Evolutionary conservation across 2,113 vertebrate species (phyloP).

Genomic region (Galeopterus variegatus): DNA sequence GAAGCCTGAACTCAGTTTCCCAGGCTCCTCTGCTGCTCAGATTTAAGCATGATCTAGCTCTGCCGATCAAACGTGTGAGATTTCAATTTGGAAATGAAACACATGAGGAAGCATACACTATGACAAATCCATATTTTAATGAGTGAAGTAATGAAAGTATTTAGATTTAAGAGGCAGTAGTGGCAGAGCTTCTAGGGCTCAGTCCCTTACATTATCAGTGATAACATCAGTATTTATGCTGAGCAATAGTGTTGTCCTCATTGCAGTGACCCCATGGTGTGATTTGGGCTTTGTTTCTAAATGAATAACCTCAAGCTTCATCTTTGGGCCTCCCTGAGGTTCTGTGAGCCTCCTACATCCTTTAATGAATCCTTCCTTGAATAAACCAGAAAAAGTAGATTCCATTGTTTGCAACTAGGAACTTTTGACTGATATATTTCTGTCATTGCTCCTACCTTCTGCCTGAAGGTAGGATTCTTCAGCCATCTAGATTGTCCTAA

Average conservation of each 20-base stretch:
- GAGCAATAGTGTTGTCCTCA: neutral
- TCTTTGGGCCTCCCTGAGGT: neutral
- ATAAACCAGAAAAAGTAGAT: neutral
- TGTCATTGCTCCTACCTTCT: neutral
- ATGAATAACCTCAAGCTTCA: neutral
- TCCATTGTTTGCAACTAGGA: neutral
- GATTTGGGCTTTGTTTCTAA: neutral
- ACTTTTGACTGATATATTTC: neutral
- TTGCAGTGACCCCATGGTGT: neutral
- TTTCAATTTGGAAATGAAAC: neutral
- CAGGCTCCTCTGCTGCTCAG: neutral
- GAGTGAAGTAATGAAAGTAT: neutral
- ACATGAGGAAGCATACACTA: neutral
- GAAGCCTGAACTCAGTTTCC: neutral
- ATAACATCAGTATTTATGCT: neutral
- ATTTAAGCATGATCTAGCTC: neutral
- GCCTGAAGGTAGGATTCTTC: neutral
- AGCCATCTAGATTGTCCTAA: neutral
- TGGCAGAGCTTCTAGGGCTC: neutral
- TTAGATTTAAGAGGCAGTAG: neutral
- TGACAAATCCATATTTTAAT: neutral
- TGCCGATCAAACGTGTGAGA: neutral
- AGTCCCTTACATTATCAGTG: neutral
- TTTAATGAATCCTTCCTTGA: neutral
- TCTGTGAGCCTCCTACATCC: neutral